These are phyloP conservation scores for Solenopsis fugax DNA, from an alignment of 1,140 invertebrate genomes.

Conservation along the genomic window DNA sequence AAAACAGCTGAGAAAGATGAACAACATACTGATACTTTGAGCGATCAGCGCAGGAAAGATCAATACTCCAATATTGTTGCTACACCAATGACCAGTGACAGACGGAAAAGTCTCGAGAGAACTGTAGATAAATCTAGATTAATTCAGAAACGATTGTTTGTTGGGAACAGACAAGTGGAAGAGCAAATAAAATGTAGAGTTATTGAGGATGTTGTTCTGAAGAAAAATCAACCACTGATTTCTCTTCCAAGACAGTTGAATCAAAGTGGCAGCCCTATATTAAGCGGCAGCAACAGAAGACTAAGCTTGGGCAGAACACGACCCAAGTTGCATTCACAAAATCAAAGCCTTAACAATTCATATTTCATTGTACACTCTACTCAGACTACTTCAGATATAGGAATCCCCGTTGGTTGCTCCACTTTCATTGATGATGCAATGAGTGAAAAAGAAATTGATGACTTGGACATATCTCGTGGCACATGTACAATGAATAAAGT, in stretches of 20 bases:
- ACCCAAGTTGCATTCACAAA: slow-evolving; percentile 5
- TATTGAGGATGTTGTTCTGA: slow-evolving; percentile 10
- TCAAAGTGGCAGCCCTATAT: slow-evolving; percentile 52
- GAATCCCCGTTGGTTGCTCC: slow-evolving; percentile 74
- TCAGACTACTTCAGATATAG: slow-evolving; percentile 46
- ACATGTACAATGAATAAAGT: slow-evolving; percentile 21
- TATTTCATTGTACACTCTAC: not conserved
- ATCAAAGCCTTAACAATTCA: not conserved
- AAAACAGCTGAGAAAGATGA: not conserved
- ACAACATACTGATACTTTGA: not conserved
- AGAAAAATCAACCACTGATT: not conserved
- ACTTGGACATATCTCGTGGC: not conserved
- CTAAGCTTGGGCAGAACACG: not conserved
- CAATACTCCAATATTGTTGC: not conserved
- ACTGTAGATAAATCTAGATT: slow-evolving; percentile 29
- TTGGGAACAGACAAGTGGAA: not conserved
- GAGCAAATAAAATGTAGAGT: not conserved
- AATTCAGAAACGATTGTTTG: slow-evolving; percentile 66
- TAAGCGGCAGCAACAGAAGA: slow-evolving; percentile 55
- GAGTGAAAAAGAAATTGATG: not conserved
- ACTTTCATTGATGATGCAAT: slow-evolving; percentile 73
- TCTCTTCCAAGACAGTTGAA: not conserved
- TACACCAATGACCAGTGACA: not conserved
- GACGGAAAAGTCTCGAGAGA: not conserved
- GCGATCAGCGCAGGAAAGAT: not conserved